Evolutionary conservation across 2,113 vertebrate genomes (phyloP), one percentile per base, ranked within the genome.

Genomic region (Piprites chloris): DNA sequence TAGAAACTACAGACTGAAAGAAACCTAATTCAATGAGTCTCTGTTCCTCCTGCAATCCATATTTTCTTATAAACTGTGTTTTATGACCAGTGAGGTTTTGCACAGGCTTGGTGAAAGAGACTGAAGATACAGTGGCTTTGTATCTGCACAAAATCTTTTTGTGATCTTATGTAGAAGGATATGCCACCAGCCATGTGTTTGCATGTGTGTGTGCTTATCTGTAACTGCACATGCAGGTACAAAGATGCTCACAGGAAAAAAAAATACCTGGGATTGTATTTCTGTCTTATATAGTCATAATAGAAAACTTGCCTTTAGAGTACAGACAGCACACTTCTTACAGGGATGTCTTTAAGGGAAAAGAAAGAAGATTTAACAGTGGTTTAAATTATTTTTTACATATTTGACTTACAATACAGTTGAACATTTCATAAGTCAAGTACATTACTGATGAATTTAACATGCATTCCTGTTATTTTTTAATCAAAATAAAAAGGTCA

Each of bases 401-500:
- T 81, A 28, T 87, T 66, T 80, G 14, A 71, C 28, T 58, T 78
- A 11, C 59, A 85, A 55, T 65, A 24, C 16, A 55, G 8, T 37
- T 78, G 33, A 86, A n/a, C 14, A 42, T 87, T 92, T 77, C 42
- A 2, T 67, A 72, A 71, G 24, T 78, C 35, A 80, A 13, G 6
- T 68, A 61, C 24, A 32, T 42, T 86, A 39, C 37, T 53, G 14
- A 37, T 81, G 46, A 86, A 84, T 89, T 95, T 86, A 27, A 44
- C 32, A 14, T 62, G 20, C 47, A 46, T 75, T 80, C 55, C 65
- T 86, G 32, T 30, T 80, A 30, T 28, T 76, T 91, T 92, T 87
- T 30, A 82, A 91, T 88, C 39, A 93, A 93, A 95, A 87, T 59
- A 14, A 66, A 81, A 93, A 95, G 72, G 63, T 83, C 83, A 92